Evolutionary conservation across 2,888 invertebrate genomes (phyloP).

Genomic region (Elegia similella): DNA sequence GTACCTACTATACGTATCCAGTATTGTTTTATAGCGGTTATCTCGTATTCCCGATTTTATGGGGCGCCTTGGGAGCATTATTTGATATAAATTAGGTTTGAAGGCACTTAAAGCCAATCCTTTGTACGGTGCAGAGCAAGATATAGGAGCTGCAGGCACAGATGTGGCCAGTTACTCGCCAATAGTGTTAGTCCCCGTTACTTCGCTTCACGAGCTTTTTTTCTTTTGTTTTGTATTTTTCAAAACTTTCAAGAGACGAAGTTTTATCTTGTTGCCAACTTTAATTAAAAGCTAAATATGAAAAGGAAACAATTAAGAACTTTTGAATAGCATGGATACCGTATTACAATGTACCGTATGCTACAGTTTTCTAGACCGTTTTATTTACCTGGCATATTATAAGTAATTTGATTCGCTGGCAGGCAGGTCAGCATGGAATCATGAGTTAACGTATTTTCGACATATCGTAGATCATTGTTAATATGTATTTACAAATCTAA

Average conservation of each 20-base stretch:
- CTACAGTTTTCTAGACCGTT: no score
- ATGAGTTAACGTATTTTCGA: no score
- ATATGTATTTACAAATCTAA: no score
- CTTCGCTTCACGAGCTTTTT: neutral
- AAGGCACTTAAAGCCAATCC: slow-evolving; percentile 36
- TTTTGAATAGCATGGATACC: neutral
- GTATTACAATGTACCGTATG: no score
- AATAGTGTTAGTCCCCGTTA: neutral
- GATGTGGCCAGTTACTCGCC: slow-evolving; percentile 14
- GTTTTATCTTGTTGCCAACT: neutral
- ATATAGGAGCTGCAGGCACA: slow-evolving; percentile 6
- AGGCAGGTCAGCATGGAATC: no score
- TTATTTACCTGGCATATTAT: no score
- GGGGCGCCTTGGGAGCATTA: slow-evolving; percentile 39
- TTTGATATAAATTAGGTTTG: slow-evolving; percentile 40
- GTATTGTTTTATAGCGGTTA: slow-evolving; percentile 52
- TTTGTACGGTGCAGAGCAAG: slow-evolving; percentile 22
- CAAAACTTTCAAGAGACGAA: neutral
- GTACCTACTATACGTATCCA: no score
- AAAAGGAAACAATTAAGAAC: neutral
- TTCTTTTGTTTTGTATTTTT: neutral
- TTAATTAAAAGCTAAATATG: slow-evolving; percentile 2
- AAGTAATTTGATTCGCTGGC: no score
- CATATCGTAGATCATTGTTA: no score
- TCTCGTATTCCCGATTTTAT: slow-evolving; percentile 47